phyloP scores from a whole-genome alignment of 2,113 vertebrate species.

The Accipiter virgatus region DNA sequence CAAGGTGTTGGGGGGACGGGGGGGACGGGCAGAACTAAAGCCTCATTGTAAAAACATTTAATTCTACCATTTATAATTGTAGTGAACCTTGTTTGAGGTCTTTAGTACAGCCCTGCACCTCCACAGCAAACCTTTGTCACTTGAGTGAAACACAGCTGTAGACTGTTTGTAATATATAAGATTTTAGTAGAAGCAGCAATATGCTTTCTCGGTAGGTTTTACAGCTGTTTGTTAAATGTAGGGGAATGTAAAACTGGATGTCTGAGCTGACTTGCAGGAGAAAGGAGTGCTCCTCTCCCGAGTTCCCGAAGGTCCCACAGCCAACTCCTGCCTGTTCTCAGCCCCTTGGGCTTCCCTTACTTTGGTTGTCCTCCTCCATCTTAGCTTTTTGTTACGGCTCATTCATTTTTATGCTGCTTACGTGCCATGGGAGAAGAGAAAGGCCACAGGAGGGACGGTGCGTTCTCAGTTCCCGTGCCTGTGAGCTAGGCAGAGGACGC shows the following conservation, averaged over 20 bases:
- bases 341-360: background rate
- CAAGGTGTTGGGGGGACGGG: accelerated
- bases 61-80: background rate
- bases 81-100: background rate
- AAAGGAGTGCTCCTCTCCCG: background rate
- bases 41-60: background rate
- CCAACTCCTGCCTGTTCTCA: background rate
- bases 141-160: background rate
- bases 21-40: background rate
- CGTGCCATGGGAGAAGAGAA: background rate
- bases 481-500: background rate
- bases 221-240: background rate
- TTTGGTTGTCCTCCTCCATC: background rate
- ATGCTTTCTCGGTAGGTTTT: background rate
- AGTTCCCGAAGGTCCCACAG: background rate
- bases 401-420: background rate
- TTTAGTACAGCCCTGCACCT: background rate
- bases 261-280: background rate
- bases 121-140: background rate
- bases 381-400: background rate
- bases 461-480: accelerated
- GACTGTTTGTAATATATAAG: background rate
- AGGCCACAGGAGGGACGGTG: accelerated
- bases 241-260: background rate
- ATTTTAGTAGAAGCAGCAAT: background rate